Conservation (phyloP, 2,888 invertebrate genomes). For the Acrobasis repandana region DNA sequence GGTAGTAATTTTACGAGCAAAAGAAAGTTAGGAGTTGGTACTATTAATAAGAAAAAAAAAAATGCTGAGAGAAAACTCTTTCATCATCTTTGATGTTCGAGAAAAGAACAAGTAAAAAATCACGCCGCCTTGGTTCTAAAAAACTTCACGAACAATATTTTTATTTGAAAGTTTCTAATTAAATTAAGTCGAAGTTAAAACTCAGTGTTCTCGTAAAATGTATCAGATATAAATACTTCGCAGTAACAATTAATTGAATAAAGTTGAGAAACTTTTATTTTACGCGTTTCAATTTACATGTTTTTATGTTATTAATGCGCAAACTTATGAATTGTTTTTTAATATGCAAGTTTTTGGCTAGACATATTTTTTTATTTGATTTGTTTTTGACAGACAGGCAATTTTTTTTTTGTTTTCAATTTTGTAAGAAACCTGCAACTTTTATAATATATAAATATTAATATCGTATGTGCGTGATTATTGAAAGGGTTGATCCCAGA, state of each 20-base stretch:
- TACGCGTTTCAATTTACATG: neutral
- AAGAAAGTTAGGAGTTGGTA: no score
- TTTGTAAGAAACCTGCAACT: no score
- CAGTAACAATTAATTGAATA: neutral
- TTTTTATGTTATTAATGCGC: neutral
- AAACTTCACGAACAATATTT: neutral
- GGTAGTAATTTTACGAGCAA: no score
- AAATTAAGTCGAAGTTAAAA: neutral
- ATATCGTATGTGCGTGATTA: no score
- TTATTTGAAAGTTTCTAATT: neutral
- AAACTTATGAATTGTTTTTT: no score
- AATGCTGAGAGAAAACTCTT: neutral
- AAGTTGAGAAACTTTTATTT: neutral
- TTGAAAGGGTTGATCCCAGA: no score
- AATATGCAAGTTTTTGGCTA: no score
- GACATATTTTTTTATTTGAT: no score
- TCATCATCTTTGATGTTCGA: neutral
- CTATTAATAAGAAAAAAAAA: no score
- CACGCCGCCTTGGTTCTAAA: neutral
- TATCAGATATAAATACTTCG: neutral
- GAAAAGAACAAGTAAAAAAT: neutral
- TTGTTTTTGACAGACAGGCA: no score
- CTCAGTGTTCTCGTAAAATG: neutral
- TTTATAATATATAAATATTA: no score
- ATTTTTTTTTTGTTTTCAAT: no score